A percentile compares a stretch with the other conserved stretches of the same genome.
phyloP scores from a whole-genome alignment of 2,113 vertebrate species.

The Dasypus novemcinctus region DNA sequence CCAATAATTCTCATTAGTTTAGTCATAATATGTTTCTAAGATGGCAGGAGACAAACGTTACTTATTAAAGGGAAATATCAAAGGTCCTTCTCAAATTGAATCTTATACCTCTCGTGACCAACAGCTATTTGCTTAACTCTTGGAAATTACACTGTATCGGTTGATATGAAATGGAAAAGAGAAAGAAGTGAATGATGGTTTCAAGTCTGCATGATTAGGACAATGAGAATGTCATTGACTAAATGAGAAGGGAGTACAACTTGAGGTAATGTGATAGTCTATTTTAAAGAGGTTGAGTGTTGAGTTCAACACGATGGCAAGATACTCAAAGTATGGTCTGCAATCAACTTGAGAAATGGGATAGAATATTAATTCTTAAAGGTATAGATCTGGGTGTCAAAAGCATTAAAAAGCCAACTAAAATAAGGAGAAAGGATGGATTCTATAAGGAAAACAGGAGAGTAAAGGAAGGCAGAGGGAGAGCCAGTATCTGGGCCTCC shows the following conservation, averaged over 20 bases:
- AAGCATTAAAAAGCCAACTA: not conserved
- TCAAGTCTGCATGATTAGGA: not conserved
- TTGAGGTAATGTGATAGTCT: not conserved
- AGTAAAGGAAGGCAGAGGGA: not conserved
- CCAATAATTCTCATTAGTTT: constrained; percentile 1
- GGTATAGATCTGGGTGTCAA: not conserved
- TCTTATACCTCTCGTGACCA: not conserved
- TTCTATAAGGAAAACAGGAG: not conserved
- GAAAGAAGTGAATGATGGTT: not conserved
- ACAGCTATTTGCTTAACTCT: not conserved
- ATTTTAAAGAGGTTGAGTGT: not conserved
- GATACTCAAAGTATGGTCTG: not conserved
- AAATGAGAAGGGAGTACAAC: not conserved
- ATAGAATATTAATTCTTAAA: not conserved
- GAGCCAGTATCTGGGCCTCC: not conserved
- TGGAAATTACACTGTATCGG: not conserved
- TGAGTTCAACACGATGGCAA: not conserved
- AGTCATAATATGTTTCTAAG: constrained; percentile 5
- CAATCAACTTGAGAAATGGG: not conserved
- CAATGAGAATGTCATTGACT: not conserved
- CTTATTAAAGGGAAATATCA: constrained; percentile 16
- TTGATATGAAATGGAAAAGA: not conserved
- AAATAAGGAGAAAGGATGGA: not conserved
- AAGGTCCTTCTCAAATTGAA: not conserved
- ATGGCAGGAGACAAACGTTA: not conserved